Evolutionary conservation across 2,888 invertebrate genomes (phyloP), one percentile per base, ranked within the genome.

Genomic region (Crepidodera aurea): DNA sequence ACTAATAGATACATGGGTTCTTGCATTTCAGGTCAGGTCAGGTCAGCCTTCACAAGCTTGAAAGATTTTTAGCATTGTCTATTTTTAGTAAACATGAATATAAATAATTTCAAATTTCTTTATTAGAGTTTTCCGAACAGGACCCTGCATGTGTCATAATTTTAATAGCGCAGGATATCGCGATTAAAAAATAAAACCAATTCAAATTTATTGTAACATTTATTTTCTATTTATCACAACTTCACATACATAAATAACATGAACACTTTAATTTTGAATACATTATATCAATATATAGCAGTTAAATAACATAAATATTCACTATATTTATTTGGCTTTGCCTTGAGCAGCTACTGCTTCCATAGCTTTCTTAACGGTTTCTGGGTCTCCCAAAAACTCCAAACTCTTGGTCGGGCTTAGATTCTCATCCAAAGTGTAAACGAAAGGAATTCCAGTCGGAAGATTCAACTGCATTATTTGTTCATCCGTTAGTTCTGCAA

Each of bases 401-500:
- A 90, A 86, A 18, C 88, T 88, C 37, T 87, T 87, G 0, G 89
- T 84, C 0, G 90, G 90, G 68, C 88, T 86, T 78, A 91, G 82
- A 72, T 87, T 79, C 62, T 87, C 87, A 77, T 92, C 89, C 69
- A 92, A 82, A 72, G 91, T 89, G 73, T 92, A 92, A 0, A 90
- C 88, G 73, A 92, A 91, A 48, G 92, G 92, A 75, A 92, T 91
- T 60, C 91, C 91, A 64, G 91, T 92, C 0, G 92, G 92, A 56
- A 92, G 83, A 79, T 92, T 92, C 57, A 92, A 81, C 63, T 85
- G 85, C 87, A 90, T 90, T 51, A 92, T 91, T 60, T 87, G 86
- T 34, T 87, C 87, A 73, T 91, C 89, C 40, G 86, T 85, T 73
- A 92, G 83, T 63, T 84, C 90, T 90, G 69, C 2, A 75, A 76